These are phyloP conservation scores for Scolopax rusticola DNA, from an alignment of 2,797 vertebrate genomes.

Conservation along the genomic window DNA sequence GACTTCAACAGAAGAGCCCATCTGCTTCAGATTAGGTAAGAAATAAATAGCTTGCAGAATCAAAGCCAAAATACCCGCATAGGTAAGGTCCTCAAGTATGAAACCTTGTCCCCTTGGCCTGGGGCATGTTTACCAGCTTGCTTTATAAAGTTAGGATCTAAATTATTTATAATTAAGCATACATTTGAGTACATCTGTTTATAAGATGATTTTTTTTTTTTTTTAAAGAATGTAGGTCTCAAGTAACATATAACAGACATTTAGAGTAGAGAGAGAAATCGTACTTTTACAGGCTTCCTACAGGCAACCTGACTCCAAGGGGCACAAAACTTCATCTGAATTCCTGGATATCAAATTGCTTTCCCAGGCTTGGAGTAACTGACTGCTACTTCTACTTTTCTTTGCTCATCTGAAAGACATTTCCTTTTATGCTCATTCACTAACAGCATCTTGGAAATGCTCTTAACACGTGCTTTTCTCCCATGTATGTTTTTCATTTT, in stretches of 20 bases:
- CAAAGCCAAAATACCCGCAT: background rate
- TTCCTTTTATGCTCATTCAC: background rate
- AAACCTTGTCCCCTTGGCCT: background rate
- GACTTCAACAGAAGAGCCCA: background rate
- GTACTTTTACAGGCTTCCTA: background rate
- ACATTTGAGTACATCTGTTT: background rate
- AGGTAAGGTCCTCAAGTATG: background rate
- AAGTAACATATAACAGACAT: background rate
- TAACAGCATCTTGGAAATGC: background rate
- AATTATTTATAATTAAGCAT: constrained; percentile 9
- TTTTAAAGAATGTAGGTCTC: background rate
- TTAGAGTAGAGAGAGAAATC: background rate
- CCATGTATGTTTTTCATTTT: background rate
- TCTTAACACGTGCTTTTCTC: background rate
- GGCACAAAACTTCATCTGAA: background rate
- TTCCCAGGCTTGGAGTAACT: background rate
- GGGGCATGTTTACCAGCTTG: background rate
- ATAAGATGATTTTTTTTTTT: background rate
- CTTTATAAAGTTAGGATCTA: background rate
- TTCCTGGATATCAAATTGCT: background rate
- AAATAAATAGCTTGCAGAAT: background rate
- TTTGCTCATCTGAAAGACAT: constrained; percentile 2
- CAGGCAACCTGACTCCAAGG: background rate
- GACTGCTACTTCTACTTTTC: background rate
- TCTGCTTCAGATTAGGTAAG: constrained; percentile 33